Evolutionary conservation across 2,113 vertebrate species (phyloP), one percentile per base, ranked within the genome.

Genomic region (Romanogobio albipinnatus): DNA sequence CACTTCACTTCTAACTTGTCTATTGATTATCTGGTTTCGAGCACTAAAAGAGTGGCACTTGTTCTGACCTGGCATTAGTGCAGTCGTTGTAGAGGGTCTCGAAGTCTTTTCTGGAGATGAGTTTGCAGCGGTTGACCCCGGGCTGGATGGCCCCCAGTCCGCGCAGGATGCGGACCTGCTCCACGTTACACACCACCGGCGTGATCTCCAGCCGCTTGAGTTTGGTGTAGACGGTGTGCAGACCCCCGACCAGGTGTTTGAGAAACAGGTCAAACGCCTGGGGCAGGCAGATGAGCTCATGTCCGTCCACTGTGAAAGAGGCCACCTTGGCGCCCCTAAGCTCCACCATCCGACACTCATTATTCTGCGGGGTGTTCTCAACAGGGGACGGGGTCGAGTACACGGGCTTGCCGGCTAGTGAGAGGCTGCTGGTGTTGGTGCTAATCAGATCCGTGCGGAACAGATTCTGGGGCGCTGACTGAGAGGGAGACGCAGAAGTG

Each of bases 341-440:
- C 92, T 99, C 98, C 92, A 99, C 98, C 97, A 99, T 98, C 94
- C 96, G 97, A 92, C 98, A 99, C 96, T 99, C 98, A 92, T 99
- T 99, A 94, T 99, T 98, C 92, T 98, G 97, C 91, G 98, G 97
- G 89, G 97, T 99, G 95, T 99, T 99, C 90, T 99, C 98, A 89
- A 99, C 98, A 73, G 98, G 98, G 86, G 98, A 98, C 89, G 98
- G 98, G 89, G 98, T 99, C 90, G 97, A 99, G 94, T 99, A 99
- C 47, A 99, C 98, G 61, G 97, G 98, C 85, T 99, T 99, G 91
- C 95, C 95, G 91, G 88, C 89, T 91, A 91, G 94, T 81, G 93
- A 94, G 88, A 96, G 94, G 86, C 94, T 95, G 73, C 94, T 96
- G 83, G 95, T 96, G 87, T 94, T 85, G 76, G 93, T 93, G 89